phyloP scores from a whole-genome alignment of 2,888 invertebrate species.

The Apamea anceps region DNA sequence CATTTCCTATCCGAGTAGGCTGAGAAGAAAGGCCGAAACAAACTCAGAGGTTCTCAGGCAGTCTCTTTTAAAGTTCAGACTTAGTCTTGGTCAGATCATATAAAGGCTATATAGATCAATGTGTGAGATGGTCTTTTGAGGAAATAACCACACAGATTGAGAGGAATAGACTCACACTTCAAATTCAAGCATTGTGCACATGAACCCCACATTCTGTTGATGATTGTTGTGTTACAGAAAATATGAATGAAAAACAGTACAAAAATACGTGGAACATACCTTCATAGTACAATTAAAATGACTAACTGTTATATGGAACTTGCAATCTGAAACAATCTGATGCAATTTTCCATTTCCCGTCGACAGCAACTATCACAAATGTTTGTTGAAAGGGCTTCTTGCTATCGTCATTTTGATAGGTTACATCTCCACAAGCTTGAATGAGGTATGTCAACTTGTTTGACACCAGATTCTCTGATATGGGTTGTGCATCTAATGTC shows the following conservation, averaged over 20 bases:
- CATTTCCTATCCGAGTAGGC: too few species aligned
- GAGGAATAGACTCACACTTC: too few species aligned
- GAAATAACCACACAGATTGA: too few species aligned
- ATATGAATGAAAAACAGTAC: background rate
- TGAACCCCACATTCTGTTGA: background rate
- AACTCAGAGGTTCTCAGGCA: too few species aligned
- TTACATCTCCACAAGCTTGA: slow-evolving; percentile 95
- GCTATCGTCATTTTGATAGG: slow-evolving; percentile 90
- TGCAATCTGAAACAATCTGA: slow-evolving; percentile 96
- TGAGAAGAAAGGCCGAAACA: too few species aligned
- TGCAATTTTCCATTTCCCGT: slow-evolving; percentile 98
- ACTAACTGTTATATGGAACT: slow-evolving; percentile 85
- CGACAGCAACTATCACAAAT: slow-evolving; percentile 96
- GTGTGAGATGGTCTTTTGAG: too few species aligned
- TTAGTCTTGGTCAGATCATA: too few species aligned
- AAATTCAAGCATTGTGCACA: background rate
- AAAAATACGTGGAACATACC: slow-evolving; percentile 21
- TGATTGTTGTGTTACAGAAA: background rate
- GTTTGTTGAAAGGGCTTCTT: slow-evolving; percentile 95
- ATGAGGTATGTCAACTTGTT: slow-evolving; percentile 95
- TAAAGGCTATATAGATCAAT: too few species aligned
- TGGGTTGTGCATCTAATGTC: slow-evolving; percentile 96
- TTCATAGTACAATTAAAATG: background rate
- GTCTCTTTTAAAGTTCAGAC: too few species aligned
- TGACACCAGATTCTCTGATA: slow-evolving; percentile 93